Evolutionary conservation across 2,888 invertebrate genomes (phyloP), one percentile per base, ranked within the genome.

Genomic region (Lasius fuliginosus): DNA sequence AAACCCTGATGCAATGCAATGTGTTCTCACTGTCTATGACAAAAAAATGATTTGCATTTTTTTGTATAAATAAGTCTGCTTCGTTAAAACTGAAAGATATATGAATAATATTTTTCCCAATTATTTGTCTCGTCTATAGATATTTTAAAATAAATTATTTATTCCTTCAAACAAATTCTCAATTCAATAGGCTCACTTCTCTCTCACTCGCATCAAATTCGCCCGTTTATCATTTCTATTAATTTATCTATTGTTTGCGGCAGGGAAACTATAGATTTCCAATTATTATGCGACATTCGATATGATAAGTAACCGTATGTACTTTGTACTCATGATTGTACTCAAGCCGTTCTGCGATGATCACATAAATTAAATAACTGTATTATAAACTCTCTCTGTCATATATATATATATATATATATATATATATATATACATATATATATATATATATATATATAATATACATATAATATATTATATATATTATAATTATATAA

Each of bases 291-390:
- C 69, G 49, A 15, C 65, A 73, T 83, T 56, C 62, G 86, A 89
- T 91, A 91, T 88, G 89, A 77, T 27, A 86, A 75, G 36, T 87
- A 86, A 64, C 18, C 62, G 30, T 67, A 62, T 36, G 65, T 64
- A 79, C 68, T 90, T 90, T 90, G 90, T 90, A 90, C 90, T 91
- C 71, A 18, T 71, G 81, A 69, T 90, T 88, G 90, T 91, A 90
- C 86, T 90, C 83, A 68, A 89, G 85, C 83, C 76, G 69, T 87
- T 83, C 75, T 89, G 68, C 62, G 69, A 82, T 69, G 68, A 77
- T 79, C 27, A 65, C 67, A 71, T 71, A 67, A 71, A 67, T 69
- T 68, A 74, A 68, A n/a, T 82, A 74, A 82, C 69, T 82, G 49
- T 82, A 64, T 67, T 65, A 60, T 74, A 82, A 85, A 85, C 60